Percentiles rank a stretch among this genome's conserved stretches.
Evolutionary conservation across 2,797 vertebrate species (phyloP).

Genomic region (Cossypha caffra): DNA sequence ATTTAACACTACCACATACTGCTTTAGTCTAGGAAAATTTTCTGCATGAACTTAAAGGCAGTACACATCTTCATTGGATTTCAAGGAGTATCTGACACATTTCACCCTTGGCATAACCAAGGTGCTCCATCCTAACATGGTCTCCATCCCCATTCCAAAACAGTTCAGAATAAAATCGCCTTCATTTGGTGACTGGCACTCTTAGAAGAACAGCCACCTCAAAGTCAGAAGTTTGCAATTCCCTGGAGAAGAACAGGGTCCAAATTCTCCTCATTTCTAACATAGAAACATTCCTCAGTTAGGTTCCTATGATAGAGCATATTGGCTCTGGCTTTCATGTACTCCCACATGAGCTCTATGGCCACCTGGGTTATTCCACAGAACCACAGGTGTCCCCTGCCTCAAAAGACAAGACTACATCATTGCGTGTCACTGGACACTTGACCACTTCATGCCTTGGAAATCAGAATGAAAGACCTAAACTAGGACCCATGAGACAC

Average conservation of each 20-base stretch:
- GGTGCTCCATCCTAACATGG: neutral
- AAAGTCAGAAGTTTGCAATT: neutral
- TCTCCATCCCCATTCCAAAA: neutral
- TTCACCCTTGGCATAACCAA: neutral
- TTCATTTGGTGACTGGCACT: neutral
- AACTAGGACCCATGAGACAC: neutral
- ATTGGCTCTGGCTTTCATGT: neutral
- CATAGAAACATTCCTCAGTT: neutral
- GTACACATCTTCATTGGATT: neutral
- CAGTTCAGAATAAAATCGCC: neutral
- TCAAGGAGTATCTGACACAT: neutral
- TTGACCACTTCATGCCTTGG: neutral
- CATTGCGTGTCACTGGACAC: rapidly evolving
- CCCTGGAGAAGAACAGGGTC: neutral
- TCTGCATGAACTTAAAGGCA: neutral
- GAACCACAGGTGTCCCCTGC: neutral
- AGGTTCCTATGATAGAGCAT: neutral
- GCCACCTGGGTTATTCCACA: neutral
- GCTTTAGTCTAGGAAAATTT: neutral
- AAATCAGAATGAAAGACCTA: neutral
- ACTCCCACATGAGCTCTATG: neutral
- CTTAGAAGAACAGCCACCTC: neutral
- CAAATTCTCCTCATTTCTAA: neutral
- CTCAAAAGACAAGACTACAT: neutral
- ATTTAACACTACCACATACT: neutral